phyloP scores from a whole-genome alignment of 1,140 invertebrate genomes.

The Drosophila insularis region DNA sequence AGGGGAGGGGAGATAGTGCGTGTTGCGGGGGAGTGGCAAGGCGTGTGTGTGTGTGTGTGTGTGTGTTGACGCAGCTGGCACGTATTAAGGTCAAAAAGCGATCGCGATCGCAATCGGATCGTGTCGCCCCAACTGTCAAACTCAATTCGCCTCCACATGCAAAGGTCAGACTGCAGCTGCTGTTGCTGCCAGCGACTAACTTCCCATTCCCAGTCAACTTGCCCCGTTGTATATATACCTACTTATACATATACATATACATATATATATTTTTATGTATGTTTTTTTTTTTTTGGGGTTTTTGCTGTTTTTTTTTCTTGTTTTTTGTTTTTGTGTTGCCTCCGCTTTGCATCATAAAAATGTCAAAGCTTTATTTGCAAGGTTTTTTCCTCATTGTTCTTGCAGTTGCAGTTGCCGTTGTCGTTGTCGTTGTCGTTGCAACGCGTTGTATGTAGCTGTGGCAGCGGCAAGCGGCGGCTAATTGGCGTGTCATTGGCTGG shows the following conservation, averaged over 20 bases:
- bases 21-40: not conserved
- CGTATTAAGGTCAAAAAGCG: constrained; percentile 81
- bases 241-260: not conserved
- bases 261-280: not conserved
- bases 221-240: not conserved
- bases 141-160: constrained; percentile 77
- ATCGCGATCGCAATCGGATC: constrained; percentile 77
- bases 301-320: constrained; percentile 22
- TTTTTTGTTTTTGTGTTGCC: constrained; percentile 38
- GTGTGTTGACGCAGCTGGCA: constrained; percentile 75
- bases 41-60: not conserved
- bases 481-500: constrained; percentile 81
- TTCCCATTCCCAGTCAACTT: constrained; percentile 1
- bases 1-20: not conserved
- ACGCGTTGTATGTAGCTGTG: not conserved
- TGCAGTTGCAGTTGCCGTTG: constrained; percentile 20
- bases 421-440: no score
- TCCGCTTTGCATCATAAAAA: constrained; percentile 80
- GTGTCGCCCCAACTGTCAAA: constrained; percentile 80
- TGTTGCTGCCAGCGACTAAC: constrained; percentile 58
- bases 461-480: constrained; percentile 55
- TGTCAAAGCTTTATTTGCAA: constrained; percentile 81
- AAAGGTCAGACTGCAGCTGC: constrained; percentile 70
- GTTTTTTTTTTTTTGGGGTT: not conserved
- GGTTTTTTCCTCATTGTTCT: constrained; percentile 42